Percentiles rank a stretch among this genome's conserved stretches.
phyloP scores from a whole-genome alignment of 2,888 invertebrate genomes.

The Mimumesa dahlbomi region DNA sequence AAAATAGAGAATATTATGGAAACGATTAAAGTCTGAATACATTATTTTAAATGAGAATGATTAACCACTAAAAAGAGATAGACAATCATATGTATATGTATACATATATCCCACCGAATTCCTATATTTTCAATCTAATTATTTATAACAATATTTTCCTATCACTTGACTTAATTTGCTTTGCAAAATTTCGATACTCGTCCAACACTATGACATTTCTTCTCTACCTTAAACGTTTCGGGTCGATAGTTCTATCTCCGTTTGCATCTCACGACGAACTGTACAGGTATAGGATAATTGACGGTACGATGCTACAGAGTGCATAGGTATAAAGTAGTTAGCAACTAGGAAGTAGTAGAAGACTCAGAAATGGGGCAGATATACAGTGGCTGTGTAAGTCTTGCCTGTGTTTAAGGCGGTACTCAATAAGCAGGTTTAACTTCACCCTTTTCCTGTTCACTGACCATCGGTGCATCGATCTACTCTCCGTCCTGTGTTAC shows the following conservation, averaged over 20 bases:
- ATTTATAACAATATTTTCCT: no score
- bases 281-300: not conserved
- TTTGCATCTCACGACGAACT: not conserved
- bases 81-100: no score
- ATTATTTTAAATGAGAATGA: no score
- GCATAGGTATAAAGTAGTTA: not conserved
- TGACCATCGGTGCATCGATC: constrained; percentile 28
- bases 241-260: not conserved
- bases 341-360: constrained; percentile 3
- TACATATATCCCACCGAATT: no score
- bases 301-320: not conserved
- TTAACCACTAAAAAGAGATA: no score
- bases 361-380: not conserved
- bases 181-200: no score
- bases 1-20: no score
- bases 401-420: constrained; percentile 2
- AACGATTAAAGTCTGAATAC: no score
- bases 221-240: no score
- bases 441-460: constrained; percentile 30
- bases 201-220: no score
- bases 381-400: not conserved
- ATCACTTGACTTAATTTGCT: no score
- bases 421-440: constrained; percentile 23
- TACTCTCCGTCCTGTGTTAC: not conserved
- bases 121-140: no score